A percentile compares a stretch with the other conserved stretches of the same genome.
Evolutionary conservation across 2,113 vertebrate species (phyloP).

Genomic region (Mellivora capensis): DNA sequence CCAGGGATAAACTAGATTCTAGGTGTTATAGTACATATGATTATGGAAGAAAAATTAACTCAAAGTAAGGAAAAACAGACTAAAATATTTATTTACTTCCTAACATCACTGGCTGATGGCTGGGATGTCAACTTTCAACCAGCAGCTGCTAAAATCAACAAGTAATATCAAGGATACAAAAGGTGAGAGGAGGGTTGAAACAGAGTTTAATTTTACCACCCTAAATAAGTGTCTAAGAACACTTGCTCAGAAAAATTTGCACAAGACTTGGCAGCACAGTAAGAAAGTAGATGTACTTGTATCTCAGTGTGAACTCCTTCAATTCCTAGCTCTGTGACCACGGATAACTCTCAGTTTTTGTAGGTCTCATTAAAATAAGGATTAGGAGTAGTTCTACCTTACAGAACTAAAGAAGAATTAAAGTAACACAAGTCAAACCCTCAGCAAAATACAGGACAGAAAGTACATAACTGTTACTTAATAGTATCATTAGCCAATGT

Average conservation of each 20-base stretch:
- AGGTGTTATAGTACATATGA: background rate
- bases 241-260: constrained; percentile 22
- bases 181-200: background rate
- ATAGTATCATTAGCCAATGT: background rate
- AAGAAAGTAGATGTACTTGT: background rate
- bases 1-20: background rate
- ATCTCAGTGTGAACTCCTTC: constrained; percentile 15
- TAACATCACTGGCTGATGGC: background rate
- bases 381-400: background rate
- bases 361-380: background rate
- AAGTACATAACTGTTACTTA: background rate
- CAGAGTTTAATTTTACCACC: constrained; percentile 18
- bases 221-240: background rate
- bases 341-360: background rate
- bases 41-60: background rate
- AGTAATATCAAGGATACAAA: background rate
- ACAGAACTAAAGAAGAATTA: background rate
- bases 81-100: constrained; percentile 3
- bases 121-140: background rate
- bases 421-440: background rate
- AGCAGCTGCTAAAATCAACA: constrained; percentile 10
- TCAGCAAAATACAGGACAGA: background rate
- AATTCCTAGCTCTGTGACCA: background rate
- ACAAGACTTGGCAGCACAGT: background rate
- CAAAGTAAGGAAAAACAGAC: constrained; percentile 8